Percentiles rank a stretch among this genome's conserved stretches.
These are phyloP conservation scores for Gnathonemus echidnorhynchus DNA, from an alignment of 2,113 vertebrate genomes.

Conservation along the genomic window DNA sequence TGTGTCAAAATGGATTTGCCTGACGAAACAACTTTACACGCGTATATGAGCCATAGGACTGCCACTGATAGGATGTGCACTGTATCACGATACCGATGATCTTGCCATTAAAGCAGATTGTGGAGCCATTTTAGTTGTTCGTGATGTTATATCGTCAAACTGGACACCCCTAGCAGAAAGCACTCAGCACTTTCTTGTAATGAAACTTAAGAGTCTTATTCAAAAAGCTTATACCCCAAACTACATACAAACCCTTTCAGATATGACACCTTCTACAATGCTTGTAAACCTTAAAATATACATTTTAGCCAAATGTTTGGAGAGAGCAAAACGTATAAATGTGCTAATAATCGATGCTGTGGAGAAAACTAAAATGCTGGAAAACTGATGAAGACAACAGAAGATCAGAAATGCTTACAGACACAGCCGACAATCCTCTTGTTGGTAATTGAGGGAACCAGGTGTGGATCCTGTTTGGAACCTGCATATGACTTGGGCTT, in stretches of 20 bases:
- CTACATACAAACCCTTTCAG: not conserved
- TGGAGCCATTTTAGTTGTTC: not conserved
- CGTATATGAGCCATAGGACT: too few species aligned
- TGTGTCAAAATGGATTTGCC: not conserved
- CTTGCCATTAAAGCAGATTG: not conserved
- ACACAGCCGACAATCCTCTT: conserved; percentile 83
- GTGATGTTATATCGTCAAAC: not conserved
- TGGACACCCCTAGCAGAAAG: not conserved
- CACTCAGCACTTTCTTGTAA: not conserved
- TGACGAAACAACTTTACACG: too few species aligned
- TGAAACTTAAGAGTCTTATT: not conserved
- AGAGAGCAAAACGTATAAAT: not conserved
- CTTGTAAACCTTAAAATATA: not conserved
- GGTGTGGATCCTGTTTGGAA: conserved; percentile 75
- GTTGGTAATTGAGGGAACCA: conserved; percentile 73
- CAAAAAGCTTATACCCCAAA: not conserved
- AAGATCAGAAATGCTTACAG: conserved; percentile 60
- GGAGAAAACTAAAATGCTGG: not conserved
- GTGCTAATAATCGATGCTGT: not conserved
- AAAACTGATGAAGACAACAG: not conserved
- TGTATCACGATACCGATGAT: too few species aligned
- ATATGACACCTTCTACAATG: not conserved
- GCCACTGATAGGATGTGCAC: too few species aligned
- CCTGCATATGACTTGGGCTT: conserved; percentile 69
- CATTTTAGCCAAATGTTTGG: not conserved